Percentiles rank a stretch among this genome's conserved stretches.
Conservation (phyloP, 2,113 vertebrate genomes). For the Dicaeum eximium region DNA sequence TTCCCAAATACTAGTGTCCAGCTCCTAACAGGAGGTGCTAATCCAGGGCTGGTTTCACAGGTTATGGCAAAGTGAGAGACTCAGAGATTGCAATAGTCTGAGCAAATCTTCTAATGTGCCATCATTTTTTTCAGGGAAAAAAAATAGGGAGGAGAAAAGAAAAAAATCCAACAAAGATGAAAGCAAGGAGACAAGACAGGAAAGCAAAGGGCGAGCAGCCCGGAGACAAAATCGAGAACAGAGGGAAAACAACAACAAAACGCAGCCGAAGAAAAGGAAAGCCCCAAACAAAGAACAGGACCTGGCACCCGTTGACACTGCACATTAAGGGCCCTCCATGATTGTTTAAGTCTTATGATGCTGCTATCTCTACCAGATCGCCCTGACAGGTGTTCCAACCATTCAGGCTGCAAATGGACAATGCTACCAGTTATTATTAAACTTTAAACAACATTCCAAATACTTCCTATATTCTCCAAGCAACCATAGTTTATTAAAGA, state of each 20-base stretch:
- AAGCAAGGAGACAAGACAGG: conserved; percentile 78
- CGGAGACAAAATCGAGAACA: conserved; percentile 80
- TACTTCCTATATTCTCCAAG: conserved; percentile 73
- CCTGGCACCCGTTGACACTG: conserved; percentile 72
- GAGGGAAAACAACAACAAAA: conserved; percentile 88
- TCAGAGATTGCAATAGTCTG: not conserved
- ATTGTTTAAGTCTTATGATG: conserved; percentile 78
- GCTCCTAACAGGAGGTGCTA: not conserved
- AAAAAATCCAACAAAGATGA: conserved; percentile 87
- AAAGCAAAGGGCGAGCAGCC: conserved; percentile 78
- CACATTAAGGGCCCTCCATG: conserved; percentile 75
- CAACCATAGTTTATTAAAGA: conserved; percentile 71
- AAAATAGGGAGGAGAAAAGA: conserved; percentile 77
- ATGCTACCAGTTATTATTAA: conserved; percentile 67
- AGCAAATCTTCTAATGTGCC: conserved; percentile 29
- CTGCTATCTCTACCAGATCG: conserved; percentile 88
- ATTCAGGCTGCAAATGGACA: conserved; percentile 66
- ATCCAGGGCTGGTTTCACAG: not conserved
- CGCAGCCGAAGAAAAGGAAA: conserved; percentile 85
- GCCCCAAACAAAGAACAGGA: conserved; percentile 79
- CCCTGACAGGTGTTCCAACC: conserved; percentile 66
- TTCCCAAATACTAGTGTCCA: not conserved
- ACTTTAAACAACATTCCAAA: conserved; percentile 77
- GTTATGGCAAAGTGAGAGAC: not conserved
- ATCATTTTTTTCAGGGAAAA: conserved; percentile 74